Base-by-base conservation (phyloP, 2,113 vertebrate species). In the Phaethornis superciliosus region DNA sequence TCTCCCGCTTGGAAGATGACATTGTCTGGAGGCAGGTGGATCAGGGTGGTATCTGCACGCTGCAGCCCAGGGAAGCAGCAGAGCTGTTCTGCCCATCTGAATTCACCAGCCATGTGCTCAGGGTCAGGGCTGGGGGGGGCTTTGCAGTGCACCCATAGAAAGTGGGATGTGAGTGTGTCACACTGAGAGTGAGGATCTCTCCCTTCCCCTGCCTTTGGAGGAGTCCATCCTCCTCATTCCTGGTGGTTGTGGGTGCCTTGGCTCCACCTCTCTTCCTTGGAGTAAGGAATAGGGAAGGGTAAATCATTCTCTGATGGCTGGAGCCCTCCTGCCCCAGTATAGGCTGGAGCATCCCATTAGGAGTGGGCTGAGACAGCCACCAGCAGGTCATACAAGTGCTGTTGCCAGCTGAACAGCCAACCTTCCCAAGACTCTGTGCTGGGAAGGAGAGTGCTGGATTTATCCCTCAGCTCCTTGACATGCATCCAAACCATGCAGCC, bases 1-100 rank as follows among this genome's bases (percentile, higher is more conserved):
- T 88, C 96, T 96, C 86, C 75, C 1, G 20, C 88, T 75, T 54
- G 7, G 10, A 81, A 83, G 95, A 90, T 89, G 95, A 89, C 91
- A 93, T 88, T 85, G 93, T 83, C 78, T 80, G 74, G 67, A 84
- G 85, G 85, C 2, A 3, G 70, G 47, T 37, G 70, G 81, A 64
- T 89, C 5, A 4, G 47, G n/a, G 32, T 72, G 37, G 28, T 84
- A 49, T 62, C 44, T 24, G 80, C 3, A 2, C 15, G 23, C 60
- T 11, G 16, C 68, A 23, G 75, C 1, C 9, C 62, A 71, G 16
- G 24, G 40, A 58, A 67, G 28, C 20, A 49, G 6, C 0, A 8
- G 60, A 40, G 55, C 27, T 68, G 28, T 46, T 85, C 70, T 83
- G 37, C 55, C 13, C 3, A 1, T 46, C 76, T 67, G 64, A 15